phyloP scores from a whole-genome alignment of 2,113 vertebrate genomes.

The Pterophyllum scalare region DNA sequence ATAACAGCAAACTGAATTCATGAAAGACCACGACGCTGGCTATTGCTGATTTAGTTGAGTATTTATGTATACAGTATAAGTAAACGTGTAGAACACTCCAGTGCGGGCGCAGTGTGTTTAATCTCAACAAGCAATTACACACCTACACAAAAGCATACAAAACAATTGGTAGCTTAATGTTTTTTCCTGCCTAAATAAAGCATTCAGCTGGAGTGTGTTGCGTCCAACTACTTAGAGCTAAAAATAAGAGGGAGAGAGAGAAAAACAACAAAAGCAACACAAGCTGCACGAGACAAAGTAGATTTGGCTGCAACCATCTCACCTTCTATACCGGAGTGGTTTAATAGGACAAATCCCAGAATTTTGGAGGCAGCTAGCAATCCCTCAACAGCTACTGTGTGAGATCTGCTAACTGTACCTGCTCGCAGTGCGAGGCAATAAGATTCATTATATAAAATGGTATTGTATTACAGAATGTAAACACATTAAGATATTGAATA shows the following conservation, averaged over 20 bases:
- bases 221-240: not conserved
- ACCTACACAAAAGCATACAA: not conserved
- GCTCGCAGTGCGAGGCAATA: not conserved
- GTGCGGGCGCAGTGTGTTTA: not conserved
- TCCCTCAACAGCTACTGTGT: not conserved
- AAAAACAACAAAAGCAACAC: not conserved
- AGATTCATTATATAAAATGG: not conserved
- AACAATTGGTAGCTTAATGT: not conserved
- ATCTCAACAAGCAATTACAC: slow-evolving; percentile 7
- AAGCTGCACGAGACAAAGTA: not conserved
- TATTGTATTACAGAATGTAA: not conserved
- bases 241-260: slow-evolving; percentile 1
- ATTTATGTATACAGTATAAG: not conserved
- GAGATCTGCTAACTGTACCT: not conserved
- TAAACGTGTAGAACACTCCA: not conserved
- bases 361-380: not conserved
- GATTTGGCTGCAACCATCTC: not conserved
- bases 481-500: not conserved
- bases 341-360: not conserved
- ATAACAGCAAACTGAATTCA: not conserved
- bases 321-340: not conserved
- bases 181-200: not conserved
- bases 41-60: not conserved
- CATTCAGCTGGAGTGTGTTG: not conserved
- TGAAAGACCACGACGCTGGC: not conserved